phyloP scores from a whole-genome alignment of 1,140 invertebrate species.

The Venturia canescens region DNA sequence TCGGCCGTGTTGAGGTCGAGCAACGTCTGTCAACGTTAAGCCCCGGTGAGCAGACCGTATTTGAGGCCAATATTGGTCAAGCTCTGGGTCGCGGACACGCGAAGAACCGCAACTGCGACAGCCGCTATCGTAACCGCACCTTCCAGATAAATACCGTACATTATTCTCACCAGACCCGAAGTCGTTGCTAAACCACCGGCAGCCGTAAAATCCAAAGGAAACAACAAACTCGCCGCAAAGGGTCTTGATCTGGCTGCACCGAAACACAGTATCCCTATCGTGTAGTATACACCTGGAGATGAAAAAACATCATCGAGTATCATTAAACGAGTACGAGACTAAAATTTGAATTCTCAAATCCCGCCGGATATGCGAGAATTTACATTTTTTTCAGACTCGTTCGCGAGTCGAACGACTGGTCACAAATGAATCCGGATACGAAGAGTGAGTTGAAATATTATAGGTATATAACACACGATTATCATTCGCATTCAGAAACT shows the following conservation, averaged over 20 bases:
- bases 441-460: no score
- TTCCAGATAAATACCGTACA: conserved; percentile 83
- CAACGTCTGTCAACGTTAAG: conserved; percentile 55
- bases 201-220: conserved; percentile 84
- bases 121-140: conserved; percentile 81
- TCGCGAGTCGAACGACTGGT: no score
- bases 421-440: no score
- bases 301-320: no score
- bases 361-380: no score
- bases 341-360: no score
- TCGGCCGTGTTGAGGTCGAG: background rate
- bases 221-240: conserved; percentile 79
- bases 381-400: no score
- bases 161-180: conserved; percentile 78
- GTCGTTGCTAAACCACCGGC: conserved; percentile 82
- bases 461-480: no score
- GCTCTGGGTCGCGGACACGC: conserved; percentile 78
- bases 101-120: conserved; percentile 78
- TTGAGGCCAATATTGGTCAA: conserved; percentile 78
- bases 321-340: no score
- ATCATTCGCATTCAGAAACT: conserved; percentile 39
- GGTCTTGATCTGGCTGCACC: conserved; percentile 78
- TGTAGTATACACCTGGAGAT: conserved; percentile 78
- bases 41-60: conserved; percentile 77
- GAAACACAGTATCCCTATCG: conserved; percentile 79